These are phyloP conservation scores for Marmota flaviventris DNA, from an alignment of 2,113 vertebrate species.

Conservation along the genomic window DNA sequence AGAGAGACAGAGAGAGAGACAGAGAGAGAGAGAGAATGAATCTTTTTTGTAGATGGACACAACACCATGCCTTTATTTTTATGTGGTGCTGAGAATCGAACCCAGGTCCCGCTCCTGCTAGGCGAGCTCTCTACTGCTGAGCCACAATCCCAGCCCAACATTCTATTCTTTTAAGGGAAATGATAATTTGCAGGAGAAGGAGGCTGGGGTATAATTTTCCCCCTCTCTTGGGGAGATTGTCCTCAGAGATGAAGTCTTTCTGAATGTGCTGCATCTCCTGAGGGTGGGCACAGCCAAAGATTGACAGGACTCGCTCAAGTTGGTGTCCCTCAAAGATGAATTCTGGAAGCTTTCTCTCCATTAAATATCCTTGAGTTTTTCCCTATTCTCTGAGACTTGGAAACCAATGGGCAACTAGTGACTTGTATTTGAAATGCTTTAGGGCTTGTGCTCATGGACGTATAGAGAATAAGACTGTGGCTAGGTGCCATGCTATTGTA, in stretches of 20 bases:
- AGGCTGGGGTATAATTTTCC: neutral
- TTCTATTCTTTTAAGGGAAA: neutral
- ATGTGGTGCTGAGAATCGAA: too few species aligned
- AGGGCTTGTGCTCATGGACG: neutral
- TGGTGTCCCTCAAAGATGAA: neutral
- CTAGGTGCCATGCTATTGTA: neutral
- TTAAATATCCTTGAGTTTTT: neutral
- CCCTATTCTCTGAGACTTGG: neutral
- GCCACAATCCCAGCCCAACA: too few species aligned
- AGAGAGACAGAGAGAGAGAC: too few species aligned
- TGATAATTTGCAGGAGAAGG: neutral
- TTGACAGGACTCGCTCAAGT: neutral
- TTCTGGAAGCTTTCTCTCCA: conserved; percentile 37
- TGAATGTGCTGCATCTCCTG: neutral
- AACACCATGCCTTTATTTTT: too few species aligned
- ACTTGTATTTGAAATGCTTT: neutral
- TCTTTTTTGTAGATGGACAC: too few species aligned
- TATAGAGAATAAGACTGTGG: neutral
- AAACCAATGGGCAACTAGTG: neutral
- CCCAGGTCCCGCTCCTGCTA: too few species aligned
- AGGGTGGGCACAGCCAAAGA: neutral
- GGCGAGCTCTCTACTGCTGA: too few species aligned
- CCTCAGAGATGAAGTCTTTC: neutral
- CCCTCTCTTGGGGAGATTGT: neutral
- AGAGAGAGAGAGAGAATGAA: too few species aligned